phyloP scores from a whole-genome alignment of 1,140 invertebrate genomes.

The Potamilus streckersoni region DNA sequence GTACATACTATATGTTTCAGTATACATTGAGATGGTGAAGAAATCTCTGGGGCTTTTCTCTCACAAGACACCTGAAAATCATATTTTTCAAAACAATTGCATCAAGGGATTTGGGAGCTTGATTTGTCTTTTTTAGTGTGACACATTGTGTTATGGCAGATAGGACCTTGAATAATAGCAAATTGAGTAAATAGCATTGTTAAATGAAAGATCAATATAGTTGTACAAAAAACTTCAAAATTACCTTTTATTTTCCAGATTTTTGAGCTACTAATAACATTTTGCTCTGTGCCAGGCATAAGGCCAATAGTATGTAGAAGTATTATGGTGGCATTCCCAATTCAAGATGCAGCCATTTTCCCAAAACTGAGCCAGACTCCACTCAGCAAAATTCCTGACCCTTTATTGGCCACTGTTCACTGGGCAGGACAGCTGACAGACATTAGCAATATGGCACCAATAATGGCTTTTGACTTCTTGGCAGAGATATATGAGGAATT shows the following conservation, averaged over 20 bases:
- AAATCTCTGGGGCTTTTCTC: too few species aligned
- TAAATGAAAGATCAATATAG: too few species aligned
- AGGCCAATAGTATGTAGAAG: conserved; percentile 42
- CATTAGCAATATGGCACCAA: conserved; percentile 34
- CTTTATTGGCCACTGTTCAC: conserved; percentile 49
- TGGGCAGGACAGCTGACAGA: conserved; percentile 50
- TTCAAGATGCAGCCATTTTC: conserved; percentile 31
- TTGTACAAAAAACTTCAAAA: too few species aligned
- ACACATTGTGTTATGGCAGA: too few species aligned
- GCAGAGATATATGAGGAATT: conserved; percentile 58
- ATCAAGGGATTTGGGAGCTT: too few species aligned
- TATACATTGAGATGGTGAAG: too few species aligned
- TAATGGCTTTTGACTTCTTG: conserved; percentile 50
- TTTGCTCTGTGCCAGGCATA: conserved; percentile 46
- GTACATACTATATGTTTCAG: too few species aligned
- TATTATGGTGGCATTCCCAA: conserved; percentile 37
- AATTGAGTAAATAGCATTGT: too few species aligned
- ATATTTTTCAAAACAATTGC: too few species aligned
- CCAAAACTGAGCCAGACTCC: conserved; percentile 25
- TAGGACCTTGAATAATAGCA: too few species aligned
- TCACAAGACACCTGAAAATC: too few species aligned
- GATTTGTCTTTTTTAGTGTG: too few species aligned
- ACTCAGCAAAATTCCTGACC: conserved; percentile 39
- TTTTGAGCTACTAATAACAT: conserved; percentile 54
- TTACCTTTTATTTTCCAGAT: conserved; percentile 40